Evolutionary conservation across 1,140 invertebrate genomes (phyloP).

Genomic region (Diprion similis): DNA sequence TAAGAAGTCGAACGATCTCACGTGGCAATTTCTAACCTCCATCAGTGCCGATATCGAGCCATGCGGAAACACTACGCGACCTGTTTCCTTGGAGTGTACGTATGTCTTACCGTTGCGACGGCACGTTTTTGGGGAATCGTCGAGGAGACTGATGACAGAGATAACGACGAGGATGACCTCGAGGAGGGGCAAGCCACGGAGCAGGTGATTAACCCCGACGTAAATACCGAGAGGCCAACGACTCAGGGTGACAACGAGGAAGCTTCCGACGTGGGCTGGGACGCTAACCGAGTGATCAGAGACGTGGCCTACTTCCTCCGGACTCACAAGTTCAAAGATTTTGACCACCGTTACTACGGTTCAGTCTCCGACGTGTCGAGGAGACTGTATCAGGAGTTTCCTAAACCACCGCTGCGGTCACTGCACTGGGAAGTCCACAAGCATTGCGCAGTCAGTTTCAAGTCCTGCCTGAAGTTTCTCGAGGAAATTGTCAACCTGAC

Average conservation of each 20-base stretch:
- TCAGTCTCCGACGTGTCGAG: slow-evolving; percentile 31
- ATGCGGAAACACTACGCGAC: not conserved
- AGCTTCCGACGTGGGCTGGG: slow-evolving; percentile 33
- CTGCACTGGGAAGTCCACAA: slow-evolving; percentile 69
- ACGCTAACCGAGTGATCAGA: slow-evolving; percentile 50
- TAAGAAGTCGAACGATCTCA: not conserved
- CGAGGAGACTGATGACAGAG: not conserved
- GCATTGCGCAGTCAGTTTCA: slow-evolving; percentile 62
- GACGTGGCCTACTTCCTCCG: slow-evolving; percentile 69
- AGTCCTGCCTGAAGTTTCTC: slow-evolving; percentile 65
- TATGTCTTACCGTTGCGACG: not conserved
- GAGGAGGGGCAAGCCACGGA: slow-evolving; percentile 32
- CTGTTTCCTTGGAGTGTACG: not conserved
- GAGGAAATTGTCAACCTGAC: slow-evolving; percentile 49
- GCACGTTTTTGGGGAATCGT: slow-evolving; percentile 2
- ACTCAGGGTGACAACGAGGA: slow-evolving; percentile 31
- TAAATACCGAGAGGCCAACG: slow-evolving; percentile 35
- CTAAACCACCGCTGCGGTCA: slow-evolving; percentile 61
- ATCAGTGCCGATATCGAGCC: not conserved
- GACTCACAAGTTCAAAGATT: slow-evolving; percentile 69
- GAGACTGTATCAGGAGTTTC: slow-evolving; percentile 59
- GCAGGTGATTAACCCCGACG: slow-evolving; percentile 41
- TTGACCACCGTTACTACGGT: slow-evolving; percentile 62
- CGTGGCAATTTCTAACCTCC: not conserved
- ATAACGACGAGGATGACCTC: slow-evolving; percentile 26